phyloP scores from a whole-genome alignment of 2,888 invertebrate genomes.

The Thecophora atra region DNA sequence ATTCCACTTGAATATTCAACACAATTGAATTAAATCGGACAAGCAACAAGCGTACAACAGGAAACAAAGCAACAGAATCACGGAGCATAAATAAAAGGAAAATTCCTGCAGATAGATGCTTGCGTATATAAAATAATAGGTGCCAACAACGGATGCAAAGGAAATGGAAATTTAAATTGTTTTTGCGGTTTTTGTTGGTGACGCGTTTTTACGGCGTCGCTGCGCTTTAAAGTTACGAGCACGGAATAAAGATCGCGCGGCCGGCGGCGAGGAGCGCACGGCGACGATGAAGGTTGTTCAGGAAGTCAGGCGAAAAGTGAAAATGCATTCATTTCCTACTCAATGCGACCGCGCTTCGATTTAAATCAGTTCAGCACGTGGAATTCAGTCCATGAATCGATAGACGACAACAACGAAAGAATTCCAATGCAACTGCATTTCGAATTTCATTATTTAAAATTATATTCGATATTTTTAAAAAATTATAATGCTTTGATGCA shows the following conservation, averaged over 20 bases:
- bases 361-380: neutral
- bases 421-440: neutral
- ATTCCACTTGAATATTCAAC: neutral
- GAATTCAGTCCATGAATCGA: neutral
- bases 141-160: conserved; percentile 32
- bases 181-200: conserved; percentile 14
- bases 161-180: conserved; percentile 36
- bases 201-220: neutral
- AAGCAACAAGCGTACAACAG: neutral
- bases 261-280: neutral
- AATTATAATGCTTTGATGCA: neutral
- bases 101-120: too few species aligned
- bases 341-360: neutral
- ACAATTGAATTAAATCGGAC: conserved; percentile 31
- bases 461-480: neutral
- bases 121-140: conserved; percentile 14
- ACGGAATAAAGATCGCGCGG: conserved; percentile 1
- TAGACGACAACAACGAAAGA: neutral
- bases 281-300: neutral
- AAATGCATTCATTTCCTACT: neutral
- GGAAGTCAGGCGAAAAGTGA: neutral
- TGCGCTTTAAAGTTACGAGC: conserved; percentile 3
- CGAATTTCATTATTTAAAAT: neutral
- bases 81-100: too few species aligned
- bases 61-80: neutral